Evolutionary conservation across 2,888 invertebrate species (phyloP).

Genomic region (Drosophila macrospina): DNA sequence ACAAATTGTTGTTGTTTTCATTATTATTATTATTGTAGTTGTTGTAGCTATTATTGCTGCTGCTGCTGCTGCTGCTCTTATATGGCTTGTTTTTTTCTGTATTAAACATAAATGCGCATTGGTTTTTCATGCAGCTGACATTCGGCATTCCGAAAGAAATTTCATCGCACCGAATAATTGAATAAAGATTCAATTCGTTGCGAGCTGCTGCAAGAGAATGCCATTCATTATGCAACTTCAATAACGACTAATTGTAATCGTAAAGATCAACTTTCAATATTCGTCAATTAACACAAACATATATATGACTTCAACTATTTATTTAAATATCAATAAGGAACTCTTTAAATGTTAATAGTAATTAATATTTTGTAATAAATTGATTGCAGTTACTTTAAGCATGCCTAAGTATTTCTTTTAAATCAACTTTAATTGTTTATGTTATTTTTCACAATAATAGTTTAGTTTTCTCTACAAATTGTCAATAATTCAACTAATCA

Average conservation of each 20-base stretch:
- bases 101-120: conserved; percentile 28
- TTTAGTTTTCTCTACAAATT: not conserved
- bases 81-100: conserved; percentile 15
- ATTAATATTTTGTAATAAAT: too few species aligned
- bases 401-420: not conserved
- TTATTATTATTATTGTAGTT: conserved; percentile 22
- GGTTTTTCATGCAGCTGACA: conserved; percentile 20
- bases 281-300: too few species aligned
- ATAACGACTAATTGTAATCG: conserved; percentile 6
- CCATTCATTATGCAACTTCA: conserved; percentile 2
- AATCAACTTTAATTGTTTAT: too few species aligned
- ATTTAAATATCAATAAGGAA: too few species aligned
- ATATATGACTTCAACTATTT: too few species aligned
- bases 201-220: not conserved
- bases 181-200: conserved; percentile 6
- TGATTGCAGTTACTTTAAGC: too few species aligned
- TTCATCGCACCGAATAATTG: conserved; percentile 12
- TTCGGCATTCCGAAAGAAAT: conserved; percentile 5
- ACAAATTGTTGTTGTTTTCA: conserved; percentile 35
- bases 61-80: conserved; percentile 19
- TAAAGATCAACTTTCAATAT: conserved; percentile 1
- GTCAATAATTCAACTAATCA: conserved; percentile 7
- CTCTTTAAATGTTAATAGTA: too few species aligned
- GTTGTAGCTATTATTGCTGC: conserved; percentile 4
- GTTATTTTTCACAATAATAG: not conserved